Conservation (phyloP, 2,797 vertebrate species). For the Propithecus perrieri region DNA sequence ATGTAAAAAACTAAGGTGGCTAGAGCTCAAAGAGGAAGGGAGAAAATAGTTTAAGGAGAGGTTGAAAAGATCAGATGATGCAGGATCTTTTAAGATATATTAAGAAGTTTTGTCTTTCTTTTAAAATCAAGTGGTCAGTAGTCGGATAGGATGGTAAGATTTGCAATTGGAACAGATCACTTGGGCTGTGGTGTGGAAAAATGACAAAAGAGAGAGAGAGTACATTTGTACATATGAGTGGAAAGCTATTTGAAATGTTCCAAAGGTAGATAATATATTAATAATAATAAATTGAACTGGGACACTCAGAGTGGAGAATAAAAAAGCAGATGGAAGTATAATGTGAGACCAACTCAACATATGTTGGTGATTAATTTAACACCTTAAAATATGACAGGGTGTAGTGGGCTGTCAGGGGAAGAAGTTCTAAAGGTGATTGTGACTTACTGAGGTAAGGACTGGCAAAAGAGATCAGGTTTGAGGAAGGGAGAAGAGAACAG, state of each 20-base stretch:
- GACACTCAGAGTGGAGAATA: background rate
- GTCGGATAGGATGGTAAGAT: background rate
- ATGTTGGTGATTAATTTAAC: background rate
- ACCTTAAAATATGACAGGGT: background rate
- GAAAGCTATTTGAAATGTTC: background rate
- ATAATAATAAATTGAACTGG: background rate
- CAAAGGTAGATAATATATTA: too few relatives aligned
- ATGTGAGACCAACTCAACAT: background rate
- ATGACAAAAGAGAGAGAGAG: background rate
- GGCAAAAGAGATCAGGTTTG: background rate
- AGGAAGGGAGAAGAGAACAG: background rate
- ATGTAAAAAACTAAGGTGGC: background rate
- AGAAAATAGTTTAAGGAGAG: background rate
- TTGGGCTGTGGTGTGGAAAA: background rate
- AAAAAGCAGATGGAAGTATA: background rate
- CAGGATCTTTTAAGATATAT: background rate
- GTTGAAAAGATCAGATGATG: background rate
- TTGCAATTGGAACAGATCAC: background rate
- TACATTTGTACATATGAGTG: background rate
- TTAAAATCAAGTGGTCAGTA: background rate
- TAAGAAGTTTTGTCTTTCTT: background rate
- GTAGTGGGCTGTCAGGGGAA: background rate
- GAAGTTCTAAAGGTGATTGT: background rate
- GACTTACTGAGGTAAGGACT: background rate
- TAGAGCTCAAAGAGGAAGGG: background rate